Percentiles rank a stretch among this genome's conserved stretches.
phyloP scores from a whole-genome alignment of 1,140 invertebrate species.

The Zaprionus vittiger region DNA sequence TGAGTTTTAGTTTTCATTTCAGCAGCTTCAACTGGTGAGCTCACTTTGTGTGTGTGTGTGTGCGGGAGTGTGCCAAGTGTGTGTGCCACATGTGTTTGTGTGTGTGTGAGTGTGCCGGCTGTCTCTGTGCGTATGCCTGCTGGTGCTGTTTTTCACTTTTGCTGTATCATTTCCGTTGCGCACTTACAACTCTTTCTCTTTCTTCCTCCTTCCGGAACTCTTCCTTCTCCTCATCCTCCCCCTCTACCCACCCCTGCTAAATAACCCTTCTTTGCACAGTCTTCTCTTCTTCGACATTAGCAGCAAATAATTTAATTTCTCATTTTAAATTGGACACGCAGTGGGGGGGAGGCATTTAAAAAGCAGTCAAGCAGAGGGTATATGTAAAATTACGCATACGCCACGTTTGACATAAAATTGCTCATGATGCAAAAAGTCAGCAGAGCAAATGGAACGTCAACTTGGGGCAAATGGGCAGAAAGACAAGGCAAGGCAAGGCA shows the following conservation, averaged over 20 bases:
- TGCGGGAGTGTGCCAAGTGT: conserved; percentile 39
- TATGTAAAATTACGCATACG: conserved; percentile 75
- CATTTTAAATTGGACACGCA: conserved; percentile 53
- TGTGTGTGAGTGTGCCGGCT: conserved; percentile 11
- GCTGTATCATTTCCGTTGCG: conserved; percentile 75
- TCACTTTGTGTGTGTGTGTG: conserved; percentile 20
- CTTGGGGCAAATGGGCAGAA: not conserved
- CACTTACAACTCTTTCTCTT: conserved; percentile 18
- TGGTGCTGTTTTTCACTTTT: conserved; percentile 59
- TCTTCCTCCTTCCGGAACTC: not conserved
- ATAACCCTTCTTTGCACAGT: not conserved
- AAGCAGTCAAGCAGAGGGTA: conserved; percentile 36
- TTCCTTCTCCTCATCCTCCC: not conserved
- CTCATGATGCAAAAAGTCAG: conserved; percentile 48
- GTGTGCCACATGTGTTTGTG: conserved; percentile 22
- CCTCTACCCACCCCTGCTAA: not conserved
- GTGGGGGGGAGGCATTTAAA: conserved; percentile 57
- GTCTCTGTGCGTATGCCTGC: conserved; percentile 36
- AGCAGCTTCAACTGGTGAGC: conserved; percentile 40
- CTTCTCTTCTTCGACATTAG: conserved; percentile 58
- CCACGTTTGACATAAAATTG: conserved; percentile 72
- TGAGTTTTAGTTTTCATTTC: conserved; percentile 82
- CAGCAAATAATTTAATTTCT: conserved; percentile 81
- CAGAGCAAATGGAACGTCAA: conserved; percentile 36
- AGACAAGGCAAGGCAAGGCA: not conserved